phyloP scores from a whole-genome alignment of 2,888 invertebrate species.

The Tinea trinotella region DNA sequence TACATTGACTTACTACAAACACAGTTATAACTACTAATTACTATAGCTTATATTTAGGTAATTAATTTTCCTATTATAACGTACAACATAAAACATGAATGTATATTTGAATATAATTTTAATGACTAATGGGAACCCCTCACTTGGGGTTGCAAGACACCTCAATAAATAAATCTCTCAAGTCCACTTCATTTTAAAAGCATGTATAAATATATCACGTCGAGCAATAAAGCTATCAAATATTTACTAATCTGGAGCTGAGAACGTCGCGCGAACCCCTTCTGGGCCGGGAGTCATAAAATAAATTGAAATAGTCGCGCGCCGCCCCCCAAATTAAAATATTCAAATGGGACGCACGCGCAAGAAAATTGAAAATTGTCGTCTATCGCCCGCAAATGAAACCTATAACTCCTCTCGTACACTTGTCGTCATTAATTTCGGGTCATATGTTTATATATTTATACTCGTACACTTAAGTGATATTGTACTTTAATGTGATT shows the following conservation, averaged over 20 bases:
- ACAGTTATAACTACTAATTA: background rate
- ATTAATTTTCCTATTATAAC: background rate
- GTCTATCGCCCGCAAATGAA: constrained; percentile 73
- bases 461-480: too few species aligned
- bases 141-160: constrained; percentile 15
- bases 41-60: background rate
- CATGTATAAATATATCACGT: constrained; percentile 62
- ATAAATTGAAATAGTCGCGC: constrained; percentile 72
- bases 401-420: constrained; percentile 59
- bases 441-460: background rate
- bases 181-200: constrained; percentile 48
- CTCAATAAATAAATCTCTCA: constrained; percentile 28
- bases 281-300: constrained; percentile 67
- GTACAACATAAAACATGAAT: background rate
- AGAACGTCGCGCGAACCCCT: constrained; percentile 62
- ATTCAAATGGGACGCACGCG: constrained; percentile 74
- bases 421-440: background rate
- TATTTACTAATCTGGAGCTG: constrained; percentile 71
- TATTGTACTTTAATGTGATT: too few species aligned
- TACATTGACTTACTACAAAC: background rate
- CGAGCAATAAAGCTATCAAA: constrained; percentile 71
- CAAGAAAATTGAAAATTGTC: constrained; percentile 74
- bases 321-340: constrained; percentile 73
- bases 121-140: background rate
- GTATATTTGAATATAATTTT: constrained; percentile 6